Percentiles rank a stretch among this genome's conserved stretches.
Evolutionary conservation across 2,888 invertebrate genomes (phyloP).

Genomic region (Marronus borbonicus): DNA sequence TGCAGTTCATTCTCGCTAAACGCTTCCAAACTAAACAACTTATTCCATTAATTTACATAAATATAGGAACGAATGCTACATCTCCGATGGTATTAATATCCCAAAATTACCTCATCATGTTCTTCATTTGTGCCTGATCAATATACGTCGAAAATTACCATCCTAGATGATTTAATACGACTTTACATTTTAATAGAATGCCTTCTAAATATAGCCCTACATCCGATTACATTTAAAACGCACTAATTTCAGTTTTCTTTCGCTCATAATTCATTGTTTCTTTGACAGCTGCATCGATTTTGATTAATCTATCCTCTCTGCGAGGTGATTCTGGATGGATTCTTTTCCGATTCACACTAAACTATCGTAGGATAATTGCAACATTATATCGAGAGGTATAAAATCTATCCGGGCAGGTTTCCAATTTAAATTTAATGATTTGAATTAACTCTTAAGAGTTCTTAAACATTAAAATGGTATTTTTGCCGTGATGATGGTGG

Average conservation of each 20-base stretch:
- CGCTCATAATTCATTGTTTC: constrained; percentile 36
- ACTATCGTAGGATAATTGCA: constrained; percentile 16
- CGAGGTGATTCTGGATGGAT: constrained; percentile 10
- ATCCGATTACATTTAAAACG: constrained; percentile 23
- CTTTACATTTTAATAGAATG: constrained; percentile 36
- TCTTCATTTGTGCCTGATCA: constrained; percentile 2
- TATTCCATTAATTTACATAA: constrained; percentile 29
- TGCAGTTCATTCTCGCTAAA: background rate
- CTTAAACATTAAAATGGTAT: constrained; percentile 38
- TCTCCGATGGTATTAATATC: constrained; percentile 8
- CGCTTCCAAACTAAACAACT: constrained; percentile 25
- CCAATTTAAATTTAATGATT: constrained; percentile 46
- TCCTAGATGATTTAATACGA: constrained; percentile 28
- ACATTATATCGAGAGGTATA: constrained; percentile 6
- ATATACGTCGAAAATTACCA: constrained; percentile 16
- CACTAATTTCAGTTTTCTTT: constrained; percentile 35
- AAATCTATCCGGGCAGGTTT: background rate
- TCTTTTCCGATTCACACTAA: constrained; percentile 2
- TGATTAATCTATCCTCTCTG: constrained; percentile 35
- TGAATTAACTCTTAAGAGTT: constrained; percentile 32
- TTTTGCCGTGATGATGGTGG: constrained; percentile 5
- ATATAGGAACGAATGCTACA: background rate
- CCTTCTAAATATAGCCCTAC: constrained; percentile 23
- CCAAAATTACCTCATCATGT: constrained; percentile 19
- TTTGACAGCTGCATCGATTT: constrained; percentile 39